Evolutionary conservation across 2,113 vertebrate genomes (phyloP).

Genomic region (Thunnus maccoyii): DNA sequence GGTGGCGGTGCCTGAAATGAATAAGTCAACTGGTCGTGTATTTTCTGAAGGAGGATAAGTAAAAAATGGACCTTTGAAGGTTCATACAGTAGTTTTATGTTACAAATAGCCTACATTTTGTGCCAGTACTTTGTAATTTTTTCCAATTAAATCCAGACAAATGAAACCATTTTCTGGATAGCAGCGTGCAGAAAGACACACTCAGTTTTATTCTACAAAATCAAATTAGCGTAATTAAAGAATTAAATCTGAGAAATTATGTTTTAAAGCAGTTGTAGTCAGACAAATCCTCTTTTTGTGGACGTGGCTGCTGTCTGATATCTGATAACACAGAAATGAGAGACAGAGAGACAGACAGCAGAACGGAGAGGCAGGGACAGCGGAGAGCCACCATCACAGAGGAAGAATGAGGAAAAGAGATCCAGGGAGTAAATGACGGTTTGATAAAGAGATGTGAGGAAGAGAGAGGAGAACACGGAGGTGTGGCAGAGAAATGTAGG

Average conservation of each 20-base stretch:
- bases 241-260: background rate
- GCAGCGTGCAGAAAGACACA: background rate
- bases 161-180: background rate
- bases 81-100: too few species aligned
- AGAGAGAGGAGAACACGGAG: constrained; percentile 14
- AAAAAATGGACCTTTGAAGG: background rate
- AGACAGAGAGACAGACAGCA: background rate
- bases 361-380: background rate
- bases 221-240: background rate
- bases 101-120: too few species aligned
- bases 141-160: background rate
- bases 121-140: background rate
- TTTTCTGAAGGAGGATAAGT: background rate
- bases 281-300: background rate
- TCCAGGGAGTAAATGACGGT: constrained; percentile 21
- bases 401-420: background rate
- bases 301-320: background rate
- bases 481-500: constrained; percentile 22
- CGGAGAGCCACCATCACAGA: background rate
- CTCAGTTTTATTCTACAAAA: background rate
- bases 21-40: constrained; percentile 1
- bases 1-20: constrained; percentile 20
- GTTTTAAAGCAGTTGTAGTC: background rate
- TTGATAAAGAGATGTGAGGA: constrained; percentile 34
- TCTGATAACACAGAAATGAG: constrained; percentile 1